Conservation (phyloP, 2,888 invertebrate genomes). For the Ecdyonurus torrentis region DNA sequence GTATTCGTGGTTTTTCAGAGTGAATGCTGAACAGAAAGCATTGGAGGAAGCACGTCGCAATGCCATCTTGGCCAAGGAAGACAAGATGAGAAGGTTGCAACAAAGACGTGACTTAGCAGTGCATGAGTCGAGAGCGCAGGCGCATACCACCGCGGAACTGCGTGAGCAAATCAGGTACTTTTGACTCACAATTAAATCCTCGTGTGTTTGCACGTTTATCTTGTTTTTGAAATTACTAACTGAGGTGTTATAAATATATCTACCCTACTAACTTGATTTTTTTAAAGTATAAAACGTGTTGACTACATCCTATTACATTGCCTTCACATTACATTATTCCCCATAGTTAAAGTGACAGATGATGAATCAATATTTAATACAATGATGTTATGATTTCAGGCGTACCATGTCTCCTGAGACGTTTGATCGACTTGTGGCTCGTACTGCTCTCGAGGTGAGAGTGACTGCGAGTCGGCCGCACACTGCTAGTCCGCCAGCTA, state of each 20-base stretch:
- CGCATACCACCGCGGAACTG: constrained; percentile 19
- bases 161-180: constrained; percentile 21
- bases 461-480: neutral
- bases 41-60: neutral
- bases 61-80: constrained; percentile 12
- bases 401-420: constrained; percentile 20
- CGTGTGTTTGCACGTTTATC: too few species aligned
- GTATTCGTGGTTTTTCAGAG: neutral
- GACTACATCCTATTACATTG: too few species aligned
- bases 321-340: too few species aligned
- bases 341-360: too few species aligned
- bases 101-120: constrained; percentile 19
- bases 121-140: constrained; percentile 18
- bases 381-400: constrained; percentile 14
- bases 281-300: neutral
- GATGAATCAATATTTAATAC: neutral
- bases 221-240: too few species aligned
- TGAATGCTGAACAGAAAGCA: neutral
- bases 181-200: too few species aligned
- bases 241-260: too few species aligned
- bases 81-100: constrained; percentile 18
- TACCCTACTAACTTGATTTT: neutral
- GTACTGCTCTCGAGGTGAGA: constrained; percentile 17
- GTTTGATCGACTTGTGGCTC: constrained; percentile 20
- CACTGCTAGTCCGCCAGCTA: constrained; percentile 3